Conservation (phyloP, 2,888 invertebrate genomes). For the Aplocera efformata region DNA sequence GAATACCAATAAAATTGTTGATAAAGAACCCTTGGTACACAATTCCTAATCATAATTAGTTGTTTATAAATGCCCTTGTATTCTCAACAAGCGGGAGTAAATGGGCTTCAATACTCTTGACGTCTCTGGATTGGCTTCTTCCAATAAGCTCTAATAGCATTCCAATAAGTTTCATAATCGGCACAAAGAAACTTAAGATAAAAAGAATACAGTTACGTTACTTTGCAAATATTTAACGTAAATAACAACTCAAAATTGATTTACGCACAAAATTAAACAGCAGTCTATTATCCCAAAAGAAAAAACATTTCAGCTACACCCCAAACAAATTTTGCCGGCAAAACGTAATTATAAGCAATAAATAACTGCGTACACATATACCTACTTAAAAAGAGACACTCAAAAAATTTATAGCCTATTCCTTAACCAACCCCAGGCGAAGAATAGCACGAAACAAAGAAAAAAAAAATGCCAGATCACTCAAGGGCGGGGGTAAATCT, state of each 20-base stretch:
- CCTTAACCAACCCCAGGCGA: constrained; percentile 54
- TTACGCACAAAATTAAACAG: constrained; percentile 20
- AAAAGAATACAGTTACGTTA: too few relatives aligned
- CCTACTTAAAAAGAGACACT: constrained; percentile 51
- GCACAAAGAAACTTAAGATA: too few relatives aligned
- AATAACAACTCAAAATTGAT: constrained; percentile 18
- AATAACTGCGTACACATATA: constrained; percentile 59
- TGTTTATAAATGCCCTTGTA: too few relatives aligned
- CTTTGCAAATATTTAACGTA: too few relatives aligned
- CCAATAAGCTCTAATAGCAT: too few relatives aligned
- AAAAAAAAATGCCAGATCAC: constrained; percentile 59
- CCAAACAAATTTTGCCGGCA: constrained; percentile 29
- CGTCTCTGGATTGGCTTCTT: too few relatives aligned
- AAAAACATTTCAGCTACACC: constrained; percentile 24
- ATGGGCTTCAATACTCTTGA: too few relatives aligned
- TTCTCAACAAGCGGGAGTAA: too few relatives aligned
- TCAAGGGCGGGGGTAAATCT: constrained; percentile 59
- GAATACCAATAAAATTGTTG: too few relatives aligned
- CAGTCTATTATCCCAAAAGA: constrained; percentile 22
- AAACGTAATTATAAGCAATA: constrained; percentile 45
- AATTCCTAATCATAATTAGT: too few relatives aligned
- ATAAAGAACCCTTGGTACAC: too few relatives aligned
- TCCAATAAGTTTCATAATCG: too few relatives aligned
- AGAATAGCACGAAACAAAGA: constrained; percentile 45
- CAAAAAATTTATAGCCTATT: constrained; percentile 65